These are phyloP conservation scores for Archocentrus centrarchus DNA, from an alignment of 2,113 vertebrate species.

Conservation along the genomic window DNA sequence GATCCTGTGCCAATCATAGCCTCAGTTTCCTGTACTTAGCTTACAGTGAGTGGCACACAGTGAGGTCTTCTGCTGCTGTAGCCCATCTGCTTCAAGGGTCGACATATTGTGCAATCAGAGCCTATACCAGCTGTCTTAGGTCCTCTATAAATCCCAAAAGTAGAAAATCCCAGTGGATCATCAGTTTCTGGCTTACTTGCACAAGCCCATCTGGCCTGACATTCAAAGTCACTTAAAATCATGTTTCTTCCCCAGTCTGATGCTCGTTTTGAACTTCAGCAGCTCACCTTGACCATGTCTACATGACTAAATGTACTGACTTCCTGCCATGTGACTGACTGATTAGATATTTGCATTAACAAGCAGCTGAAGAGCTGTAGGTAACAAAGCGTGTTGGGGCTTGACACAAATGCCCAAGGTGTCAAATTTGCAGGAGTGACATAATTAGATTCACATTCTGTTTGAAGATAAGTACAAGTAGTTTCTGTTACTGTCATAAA, in stretches of 20 bases:
- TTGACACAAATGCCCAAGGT: too few species aligned
- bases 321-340: not conserved
- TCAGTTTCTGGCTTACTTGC: not conserved
- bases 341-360: not conserved
- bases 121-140: too few species aligned
- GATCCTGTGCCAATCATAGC: not conserved
- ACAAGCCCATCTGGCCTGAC: not conserved
- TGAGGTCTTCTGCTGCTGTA: not conserved
- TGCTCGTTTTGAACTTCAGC: conserved; percentile 3
- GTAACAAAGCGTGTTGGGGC: too few species aligned
- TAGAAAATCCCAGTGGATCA: not conserved
- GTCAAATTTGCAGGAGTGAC: too few species aligned
- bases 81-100: not conserved
- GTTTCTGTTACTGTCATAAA: not conserved
- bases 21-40: not conserved
- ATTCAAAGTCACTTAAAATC: not conserved
- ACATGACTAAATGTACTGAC: not conserved
- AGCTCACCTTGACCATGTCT: not conserved
- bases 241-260: not conserved
- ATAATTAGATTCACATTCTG: not conserved
- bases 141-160: too few species aligned
- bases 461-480: not conserved
- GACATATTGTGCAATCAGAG: not conserved
- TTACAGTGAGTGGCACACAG: not conserved
- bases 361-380: not conserved